Conservation (phyloP, 2,888 invertebrate species). For the Ceramica pisi region DNA sequence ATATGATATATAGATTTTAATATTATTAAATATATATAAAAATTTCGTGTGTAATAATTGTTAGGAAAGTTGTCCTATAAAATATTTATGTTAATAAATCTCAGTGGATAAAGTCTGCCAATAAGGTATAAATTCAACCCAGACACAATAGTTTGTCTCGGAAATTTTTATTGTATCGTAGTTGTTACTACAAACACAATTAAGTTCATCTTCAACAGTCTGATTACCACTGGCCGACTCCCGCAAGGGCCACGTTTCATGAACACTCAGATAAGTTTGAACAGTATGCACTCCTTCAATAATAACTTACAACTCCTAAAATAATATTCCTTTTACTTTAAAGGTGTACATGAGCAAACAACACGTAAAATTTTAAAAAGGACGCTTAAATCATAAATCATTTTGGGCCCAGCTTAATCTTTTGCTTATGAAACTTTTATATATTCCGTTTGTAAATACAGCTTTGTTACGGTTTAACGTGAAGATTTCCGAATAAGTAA, state of each 20-base stretch:
- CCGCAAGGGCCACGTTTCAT: slow-evolving; percentile 9
- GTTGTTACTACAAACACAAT: slow-evolving; percentile 12
- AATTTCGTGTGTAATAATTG: too few relatives aligned
- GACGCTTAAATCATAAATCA: slow-evolving; percentile 36
- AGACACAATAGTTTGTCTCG: background rate
- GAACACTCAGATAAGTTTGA: slow-evolving; percentile 15
- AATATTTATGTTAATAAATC: too few relatives aligned
- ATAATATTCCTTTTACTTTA: background rate
- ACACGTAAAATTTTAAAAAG: slow-evolving; percentile 17
- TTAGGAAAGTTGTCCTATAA: too few relatives aligned
- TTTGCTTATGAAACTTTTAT: slow-evolving; percentile 36
- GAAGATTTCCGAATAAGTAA: slow-evolving; percentile 43
- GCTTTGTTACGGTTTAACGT: slow-evolving; percentile 31
- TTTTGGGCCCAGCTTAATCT: slow-evolving; percentile 23
- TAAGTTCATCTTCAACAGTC: slow-evolving; percentile 11
- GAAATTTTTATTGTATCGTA: background rate
- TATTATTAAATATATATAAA: too few relatives aligned
- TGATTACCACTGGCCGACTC: slow-evolving; percentile 6
- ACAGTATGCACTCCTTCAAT: slow-evolving; percentile 9
- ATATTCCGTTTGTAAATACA: slow-evolving; percentile 37
- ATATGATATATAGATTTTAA: too few relatives aligned
- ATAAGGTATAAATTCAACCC: background rate
- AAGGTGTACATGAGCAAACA: slow-evolving; percentile 2
- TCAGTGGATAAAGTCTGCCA: background rate
- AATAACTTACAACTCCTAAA: slow-evolving; percentile 5